Evolutionary conservation across 2,888 invertebrate genomes (phyloP).

Genomic region (Orthosia gracilis): DNA sequence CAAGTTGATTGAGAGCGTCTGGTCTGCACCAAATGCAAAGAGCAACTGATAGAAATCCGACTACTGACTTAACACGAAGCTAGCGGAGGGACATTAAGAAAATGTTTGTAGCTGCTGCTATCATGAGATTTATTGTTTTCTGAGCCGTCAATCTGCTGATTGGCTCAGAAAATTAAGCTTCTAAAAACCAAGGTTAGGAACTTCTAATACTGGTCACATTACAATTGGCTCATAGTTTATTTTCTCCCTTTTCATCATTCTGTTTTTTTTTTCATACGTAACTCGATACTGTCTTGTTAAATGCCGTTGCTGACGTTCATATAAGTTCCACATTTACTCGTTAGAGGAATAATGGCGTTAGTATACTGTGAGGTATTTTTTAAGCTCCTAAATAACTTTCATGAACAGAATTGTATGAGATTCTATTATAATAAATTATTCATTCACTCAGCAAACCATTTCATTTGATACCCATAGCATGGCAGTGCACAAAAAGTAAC

Average conservation of each 20-base stretch:
- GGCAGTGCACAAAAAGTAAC: too few relatives aligned
- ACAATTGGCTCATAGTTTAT: constrained; percentile 24
- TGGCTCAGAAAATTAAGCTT: not conserved
- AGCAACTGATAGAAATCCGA: too few relatives aligned
- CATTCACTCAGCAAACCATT: too few relatives aligned
- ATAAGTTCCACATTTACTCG: constrained; percentile 52
- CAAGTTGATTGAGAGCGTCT: too few relatives aligned
- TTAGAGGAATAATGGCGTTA: constrained; percentile 37
- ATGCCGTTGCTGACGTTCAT: constrained; percentile 56
- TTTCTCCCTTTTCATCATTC: not conserved
- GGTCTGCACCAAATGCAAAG: too few relatives aligned
- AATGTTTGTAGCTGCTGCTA: too few relatives aligned
- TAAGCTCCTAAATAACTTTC: not conserved
- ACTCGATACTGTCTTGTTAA: constrained; percentile 55
- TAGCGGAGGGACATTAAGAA: too few relatives aligned
- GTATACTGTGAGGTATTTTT: constrained; percentile 12
- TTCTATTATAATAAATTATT: not conserved
- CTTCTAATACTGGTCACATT: constrained; percentile 1
- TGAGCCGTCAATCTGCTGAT: too few relatives aligned
- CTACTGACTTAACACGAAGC: too few relatives aligned
- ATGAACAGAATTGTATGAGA: not conserved
- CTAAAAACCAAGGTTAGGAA: not conserved
- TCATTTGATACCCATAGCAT: too few relatives aligned
- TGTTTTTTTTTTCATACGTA: constrained; percentile 12
- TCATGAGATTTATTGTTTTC: too few relatives aligned